Evolutionary conservation across 2,113 vertebrate genomes (phyloP).

Genomic region (Strix aluco): DNA sequence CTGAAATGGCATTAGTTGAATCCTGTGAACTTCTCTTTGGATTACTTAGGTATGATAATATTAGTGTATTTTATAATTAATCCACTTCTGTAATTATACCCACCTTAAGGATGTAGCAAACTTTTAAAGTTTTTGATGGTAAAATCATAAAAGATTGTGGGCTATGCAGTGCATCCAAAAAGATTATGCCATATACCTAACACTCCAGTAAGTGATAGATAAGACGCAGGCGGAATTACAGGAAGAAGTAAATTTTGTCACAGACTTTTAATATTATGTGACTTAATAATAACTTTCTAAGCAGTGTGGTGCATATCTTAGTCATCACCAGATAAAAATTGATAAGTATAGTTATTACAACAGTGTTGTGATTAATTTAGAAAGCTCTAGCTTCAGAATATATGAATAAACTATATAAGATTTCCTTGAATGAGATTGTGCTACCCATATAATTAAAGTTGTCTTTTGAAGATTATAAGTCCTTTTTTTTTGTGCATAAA

Average conservation of each 20-base stretch:
- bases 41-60: conserved; percentile 83
- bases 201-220: neutral
- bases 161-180: neutral
- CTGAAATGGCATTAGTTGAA: conserved; percentile 90
- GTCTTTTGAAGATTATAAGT: neutral
- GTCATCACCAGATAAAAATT: neutral
- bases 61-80: neutral
- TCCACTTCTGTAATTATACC: neutral
- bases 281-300: neutral
- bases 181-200: neutral
- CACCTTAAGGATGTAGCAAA: neutral
- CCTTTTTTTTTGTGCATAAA: neutral
- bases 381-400: neutral
- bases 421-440: conserved; percentile 9
- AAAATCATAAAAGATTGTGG: neutral
- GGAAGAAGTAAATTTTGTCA: neutral
- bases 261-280: neutral
- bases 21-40: conserved; percentile 89
- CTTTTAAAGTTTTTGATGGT: neutral
- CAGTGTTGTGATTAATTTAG: neutral
- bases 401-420: neutral
- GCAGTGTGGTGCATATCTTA: neutral
- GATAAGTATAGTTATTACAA: neutral
- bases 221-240: neutral
- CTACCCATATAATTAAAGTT: neutral